phyloP scores from a whole-genome alignment of 2,888 invertebrate genomes.

The Cryptocephalus primarius region DNA sequence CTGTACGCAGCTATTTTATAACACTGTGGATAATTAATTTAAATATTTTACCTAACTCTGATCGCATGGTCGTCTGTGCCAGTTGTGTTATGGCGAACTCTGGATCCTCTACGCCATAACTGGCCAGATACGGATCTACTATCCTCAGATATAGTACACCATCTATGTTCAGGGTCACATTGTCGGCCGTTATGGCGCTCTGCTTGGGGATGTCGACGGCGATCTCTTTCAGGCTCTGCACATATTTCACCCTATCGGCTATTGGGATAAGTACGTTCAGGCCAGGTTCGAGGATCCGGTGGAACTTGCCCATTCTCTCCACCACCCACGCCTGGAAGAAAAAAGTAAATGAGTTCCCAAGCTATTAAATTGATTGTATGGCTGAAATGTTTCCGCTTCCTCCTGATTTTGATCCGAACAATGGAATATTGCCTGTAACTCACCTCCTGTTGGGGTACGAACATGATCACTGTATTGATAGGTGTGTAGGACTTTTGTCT shows the following conservation, averaged over 20 bases:
- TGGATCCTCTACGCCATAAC: constrained; percentile 98
- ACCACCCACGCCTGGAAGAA: constrained; percentile 82
- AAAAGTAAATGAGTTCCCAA: neutral
- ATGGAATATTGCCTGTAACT: constrained; percentile 6
- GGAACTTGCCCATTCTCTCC: constrained; percentile 96
- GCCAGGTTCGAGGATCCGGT: constrained; percentile 88
- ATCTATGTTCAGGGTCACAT: constrained; percentile 93
- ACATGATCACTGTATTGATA: constrained; percentile 86
- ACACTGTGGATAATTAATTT: no score
- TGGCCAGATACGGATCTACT: constrained; percentile 84
- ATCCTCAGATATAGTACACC: constrained; percentile 93
- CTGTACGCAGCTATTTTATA: no score
- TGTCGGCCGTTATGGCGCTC: constrained; percentile 95
- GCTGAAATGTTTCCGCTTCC: no score
- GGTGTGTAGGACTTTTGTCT: constrained; percentile 48
- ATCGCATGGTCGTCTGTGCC: constrained; percentile 99
- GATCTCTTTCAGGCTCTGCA: constrained; percentile 97
- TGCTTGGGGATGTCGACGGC: constrained; percentile 99
- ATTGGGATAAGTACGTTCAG: constrained; percentile 86
- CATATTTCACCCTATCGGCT: constrained; percentile 88
- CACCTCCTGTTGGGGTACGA: constrained; percentile 99
- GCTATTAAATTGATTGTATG: neutral
- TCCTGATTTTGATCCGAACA: no score
- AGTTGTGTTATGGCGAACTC: constrained; percentile 98
- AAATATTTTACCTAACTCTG: constrained; percentile 78